A percentile compares a stretch with the other conserved stretches of the same genome.
Conservation (phyloP, 2,888 invertebrate genomes). For the Melikaiella ostensackeni region DNA sequence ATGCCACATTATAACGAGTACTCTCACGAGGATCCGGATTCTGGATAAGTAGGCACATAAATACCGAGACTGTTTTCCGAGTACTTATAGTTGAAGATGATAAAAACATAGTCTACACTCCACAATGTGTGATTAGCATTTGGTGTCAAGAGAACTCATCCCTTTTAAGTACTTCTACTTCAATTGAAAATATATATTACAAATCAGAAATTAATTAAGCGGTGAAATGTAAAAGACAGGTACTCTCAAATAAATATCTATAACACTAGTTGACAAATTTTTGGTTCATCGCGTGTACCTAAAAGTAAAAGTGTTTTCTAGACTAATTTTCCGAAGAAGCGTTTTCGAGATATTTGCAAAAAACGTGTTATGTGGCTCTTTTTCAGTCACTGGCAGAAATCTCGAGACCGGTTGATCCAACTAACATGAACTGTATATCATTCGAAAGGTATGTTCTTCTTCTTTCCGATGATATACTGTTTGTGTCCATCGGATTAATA, state of each 20-base stretch:
- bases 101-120: conserved; percentile 14
- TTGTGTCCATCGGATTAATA: too few relatives aligned
- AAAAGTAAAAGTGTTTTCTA: too few relatives aligned
- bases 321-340: too few relatives aligned
- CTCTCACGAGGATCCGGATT: background rate
- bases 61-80: conserved; percentile 5
- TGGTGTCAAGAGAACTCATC: conserved; percentile 26
- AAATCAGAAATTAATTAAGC: background rate
- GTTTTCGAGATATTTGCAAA: too few relatives aligned
- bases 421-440: too few relatives aligned
- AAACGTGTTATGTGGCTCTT: too few relatives aligned
- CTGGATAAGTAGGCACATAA: background rate
- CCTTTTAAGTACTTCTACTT: background rate
- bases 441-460: too few relatives aligned
- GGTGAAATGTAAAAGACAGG: background rate
- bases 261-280: too few relatives aligned
- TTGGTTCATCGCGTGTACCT: too few relatives aligned
- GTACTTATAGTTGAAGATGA: conserved; percentile 18
- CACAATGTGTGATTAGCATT: background rate
- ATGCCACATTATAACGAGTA: background rate
- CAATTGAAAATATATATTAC: background rate
- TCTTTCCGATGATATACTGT: too few relatives aligned
- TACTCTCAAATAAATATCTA: background rate
- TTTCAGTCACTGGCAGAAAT: too few relatives aligned
- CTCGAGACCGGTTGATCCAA: too few relatives aligned